Evolutionary conservation across 2,797 vertebrate genomes (phyloP).

Genomic region (Siniperca scherzeri): DNA sequence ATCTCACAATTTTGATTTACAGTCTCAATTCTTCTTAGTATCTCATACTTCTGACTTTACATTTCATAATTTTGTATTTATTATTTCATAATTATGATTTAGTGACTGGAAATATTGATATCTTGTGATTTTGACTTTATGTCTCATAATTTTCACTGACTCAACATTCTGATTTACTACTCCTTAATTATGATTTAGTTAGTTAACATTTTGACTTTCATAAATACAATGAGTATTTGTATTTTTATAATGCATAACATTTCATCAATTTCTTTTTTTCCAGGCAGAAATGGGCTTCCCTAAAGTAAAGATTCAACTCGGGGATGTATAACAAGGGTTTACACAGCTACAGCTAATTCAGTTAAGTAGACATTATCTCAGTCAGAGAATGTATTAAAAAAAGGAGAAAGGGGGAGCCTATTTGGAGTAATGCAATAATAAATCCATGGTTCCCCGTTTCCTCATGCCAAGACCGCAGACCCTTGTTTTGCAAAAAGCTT

Average conservation of each 20-base stretch:
- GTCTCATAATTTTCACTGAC: neutral
- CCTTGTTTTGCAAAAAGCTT: slow-evolving; percentile 12
- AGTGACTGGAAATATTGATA: neutral
- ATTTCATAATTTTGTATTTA: neutral
- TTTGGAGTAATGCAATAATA: neutral
- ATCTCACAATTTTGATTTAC: neutral
- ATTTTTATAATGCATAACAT: too few relatives aligned
- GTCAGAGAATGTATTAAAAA: neutral
- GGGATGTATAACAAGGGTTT: neutral
- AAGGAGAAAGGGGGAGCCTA: neutral
- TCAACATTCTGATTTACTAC: neutral
- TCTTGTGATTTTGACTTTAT: neutral
- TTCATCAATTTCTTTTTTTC: neutral
- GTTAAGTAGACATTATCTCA: neutral
- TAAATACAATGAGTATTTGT: too few relatives aligned
- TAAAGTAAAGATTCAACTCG: neutral
- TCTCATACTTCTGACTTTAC: neutral
- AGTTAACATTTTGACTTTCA: too few relatives aligned
- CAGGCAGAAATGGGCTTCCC: neutral
- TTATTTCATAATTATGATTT: neutral
- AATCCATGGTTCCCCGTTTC: neutral
- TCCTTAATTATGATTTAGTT: neutral
- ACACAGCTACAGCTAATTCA: neutral
- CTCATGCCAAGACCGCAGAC: slow-evolving; percentile 25
- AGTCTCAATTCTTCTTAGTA: neutral